phyloP scores from a whole-genome alignment of 2,797 vertebrate species.

The Coccyzus lansbergi region DNA sequence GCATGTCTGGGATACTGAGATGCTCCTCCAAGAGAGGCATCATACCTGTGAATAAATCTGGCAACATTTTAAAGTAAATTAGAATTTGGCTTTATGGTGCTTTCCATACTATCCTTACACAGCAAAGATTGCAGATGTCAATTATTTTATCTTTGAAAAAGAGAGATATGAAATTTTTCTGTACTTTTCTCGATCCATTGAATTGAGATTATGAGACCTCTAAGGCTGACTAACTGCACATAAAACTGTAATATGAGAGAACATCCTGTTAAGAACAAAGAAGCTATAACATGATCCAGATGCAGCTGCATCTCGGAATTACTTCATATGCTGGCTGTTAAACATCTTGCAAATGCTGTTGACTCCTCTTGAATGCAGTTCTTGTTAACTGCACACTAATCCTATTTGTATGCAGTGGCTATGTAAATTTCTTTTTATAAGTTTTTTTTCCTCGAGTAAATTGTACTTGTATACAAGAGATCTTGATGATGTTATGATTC shows the following conservation, averaged over 20 bases:
- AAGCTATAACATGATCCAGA: constrained; percentile 42
- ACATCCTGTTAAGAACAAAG: constrained; percentile 50
- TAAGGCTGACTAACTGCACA: constrained; percentile 35
- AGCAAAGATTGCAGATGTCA: not conserved
- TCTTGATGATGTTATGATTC: constrained; percentile 20
- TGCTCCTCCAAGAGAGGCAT: not conserved
- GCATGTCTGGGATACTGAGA: not conserved
- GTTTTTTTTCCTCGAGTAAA: not conserved
- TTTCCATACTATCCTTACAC: not conserved
- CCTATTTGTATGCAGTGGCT: constrained; percentile 35
- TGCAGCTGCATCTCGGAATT: constrained; percentile 49
- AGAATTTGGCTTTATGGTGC: not conserved
- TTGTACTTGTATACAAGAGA: not conserved
- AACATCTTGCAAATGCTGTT: constrained; percentile 47
- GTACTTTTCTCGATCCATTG: not conserved
- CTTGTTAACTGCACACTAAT: constrained; percentile 17
- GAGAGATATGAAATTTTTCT: not conserved
- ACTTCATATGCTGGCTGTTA: constrained; percentile 25
- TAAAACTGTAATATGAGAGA: constrained; percentile 33
- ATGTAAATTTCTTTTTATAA: constrained; percentile 35
- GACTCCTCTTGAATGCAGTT: constrained; percentile 34
- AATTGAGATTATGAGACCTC: constrained; percentile 11
- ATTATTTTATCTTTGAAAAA: not conserved
- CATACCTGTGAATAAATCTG: not conserved
- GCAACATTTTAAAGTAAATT: not conserved